A percentile compares a stretch with the other conserved stretches of the same genome.
Evolutionary conservation across 2,888 invertebrate genomes (phyloP).

Genomic region (Scaptomyza flava): DNA sequence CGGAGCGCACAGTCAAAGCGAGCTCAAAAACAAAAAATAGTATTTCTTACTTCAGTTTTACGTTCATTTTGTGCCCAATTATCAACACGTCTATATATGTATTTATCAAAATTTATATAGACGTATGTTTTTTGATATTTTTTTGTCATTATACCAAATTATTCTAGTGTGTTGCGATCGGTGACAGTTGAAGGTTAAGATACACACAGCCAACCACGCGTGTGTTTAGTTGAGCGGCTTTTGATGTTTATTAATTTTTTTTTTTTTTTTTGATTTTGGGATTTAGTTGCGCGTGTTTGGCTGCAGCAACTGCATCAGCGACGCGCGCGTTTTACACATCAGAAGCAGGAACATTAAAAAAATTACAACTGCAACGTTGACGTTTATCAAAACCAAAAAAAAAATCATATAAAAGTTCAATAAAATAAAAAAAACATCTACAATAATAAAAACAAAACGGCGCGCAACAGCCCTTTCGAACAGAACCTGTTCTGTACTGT

Average conservation of each 20-base stretch:
- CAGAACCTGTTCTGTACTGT: constrained; percentile 52
- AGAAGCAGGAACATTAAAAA: constrained; percentile 18
- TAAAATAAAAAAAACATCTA: constrained; percentile 12
- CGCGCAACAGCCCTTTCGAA: constrained; percentile 43
- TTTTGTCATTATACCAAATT: not conserved
- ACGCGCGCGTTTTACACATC: constrained; percentile 50
- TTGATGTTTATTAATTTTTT: constrained; percentile 4
- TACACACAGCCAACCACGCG: constrained; percentile 28
- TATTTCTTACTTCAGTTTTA: constrained; percentile 40
- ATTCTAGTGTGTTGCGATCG: constrained; percentile 1
- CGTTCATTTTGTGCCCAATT: constrained; percentile 24
- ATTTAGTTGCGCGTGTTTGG: constrained; percentile 56
- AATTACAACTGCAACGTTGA: constrained; percentile 7
- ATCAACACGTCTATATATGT: constrained; percentile 2
- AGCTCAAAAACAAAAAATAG: constrained; percentile 43
- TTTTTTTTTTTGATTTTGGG: constrained; percentile 34
- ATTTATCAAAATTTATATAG: constrained; percentile 9
- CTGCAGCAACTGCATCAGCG: constrained; percentile 58
- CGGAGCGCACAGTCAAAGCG: constrained; percentile 60
- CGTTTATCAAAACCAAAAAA: constrained; percentile 8
- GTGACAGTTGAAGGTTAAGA: constrained; percentile 27
- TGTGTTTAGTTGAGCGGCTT: constrained; percentile 20
- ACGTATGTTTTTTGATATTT: constrained; percentile 16
- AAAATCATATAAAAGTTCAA: constrained; percentile 20
- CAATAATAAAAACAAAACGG: constrained; percentile 19